These are phyloP conservation scores for Busseola fusca DNA, from an alignment of 2,888 invertebrate species.

Conservation along the genomic window DNA sequence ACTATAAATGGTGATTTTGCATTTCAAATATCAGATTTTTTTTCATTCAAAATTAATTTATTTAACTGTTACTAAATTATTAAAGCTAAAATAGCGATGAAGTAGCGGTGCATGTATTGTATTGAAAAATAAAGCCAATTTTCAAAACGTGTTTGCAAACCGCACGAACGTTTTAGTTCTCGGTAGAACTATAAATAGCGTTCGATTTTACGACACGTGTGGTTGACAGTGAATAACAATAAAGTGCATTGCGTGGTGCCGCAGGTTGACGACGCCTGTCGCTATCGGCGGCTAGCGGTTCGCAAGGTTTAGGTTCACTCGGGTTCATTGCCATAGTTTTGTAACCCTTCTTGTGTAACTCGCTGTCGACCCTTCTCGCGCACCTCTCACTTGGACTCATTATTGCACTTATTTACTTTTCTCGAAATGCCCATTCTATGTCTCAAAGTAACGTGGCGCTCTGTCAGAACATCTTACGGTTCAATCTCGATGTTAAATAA, in stretches of 20 bases:
- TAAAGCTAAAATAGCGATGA: slow-evolving; percentile 8
- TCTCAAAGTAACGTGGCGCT: slow-evolving; percentile 31
- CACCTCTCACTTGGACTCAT: slow-evolving; percentile 86
- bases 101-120: slow-evolving; percentile 29
- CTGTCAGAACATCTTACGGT: slow-evolving; percentile 27
- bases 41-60: slow-evolving; percentile 1
- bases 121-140: slow-evolving; percentile 23
- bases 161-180: slow-evolving; percentile 52
- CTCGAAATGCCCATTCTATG: slow-evolving; percentile 55
- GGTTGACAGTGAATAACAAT: slow-evolving; percentile 53
- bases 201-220: slow-evolving; percentile 56
- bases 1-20: not conserved
- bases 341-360: slow-evolving; percentile 89
- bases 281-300: slow-evolving; percentile 86
- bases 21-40: not conserved
- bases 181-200: slow-evolving; percentile 52
- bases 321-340: slow-evolving; percentile 90
- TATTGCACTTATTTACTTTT: slow-evolving; percentile 75
- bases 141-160: slow-evolving; percentile 31
- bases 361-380: slow-evolving; percentile 82
- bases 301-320: slow-evolving; percentile 88
- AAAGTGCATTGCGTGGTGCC: slow-evolving; percentile 60
- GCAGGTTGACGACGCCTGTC: slow-evolving; percentile 75
- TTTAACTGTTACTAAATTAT: slow-evolving; percentile 16
- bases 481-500: slow-evolving; percentile 53